A percentile compares a stretch with the other conserved stretches of the same genome.
Evolutionary conservation across 2,113 vertebrate genomes (phyloP).

Genomic region (Ochotona curzoniae): DNA sequence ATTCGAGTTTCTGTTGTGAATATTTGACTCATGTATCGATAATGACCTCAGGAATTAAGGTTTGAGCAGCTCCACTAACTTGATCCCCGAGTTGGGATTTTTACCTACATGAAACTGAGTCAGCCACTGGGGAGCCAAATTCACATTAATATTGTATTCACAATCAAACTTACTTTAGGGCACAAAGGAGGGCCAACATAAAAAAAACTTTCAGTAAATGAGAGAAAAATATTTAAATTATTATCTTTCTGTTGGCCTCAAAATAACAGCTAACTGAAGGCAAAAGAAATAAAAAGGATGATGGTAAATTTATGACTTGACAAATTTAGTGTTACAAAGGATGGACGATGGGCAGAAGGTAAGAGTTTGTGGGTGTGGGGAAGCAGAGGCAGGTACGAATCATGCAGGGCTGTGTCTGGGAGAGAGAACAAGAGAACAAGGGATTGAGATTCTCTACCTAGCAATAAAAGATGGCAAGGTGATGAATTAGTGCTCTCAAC

Average conservation of each 20-base stretch:
- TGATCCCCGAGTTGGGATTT: background rate
- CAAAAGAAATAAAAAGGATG: background rate
- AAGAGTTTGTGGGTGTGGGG: background rate
- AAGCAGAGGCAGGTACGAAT: background rate
- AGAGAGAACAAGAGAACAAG: background rate
- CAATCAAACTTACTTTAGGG: background rate
- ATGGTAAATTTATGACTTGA: constrained; percentile 50
- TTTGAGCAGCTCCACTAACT: background rate
- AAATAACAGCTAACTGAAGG: background rate
- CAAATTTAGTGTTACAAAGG: background rate
- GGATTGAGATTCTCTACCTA: constrained; percentile 86
- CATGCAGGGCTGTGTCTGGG: background rate
- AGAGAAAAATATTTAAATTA: background rate
- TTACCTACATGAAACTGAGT: background rate
- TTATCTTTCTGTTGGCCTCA: background rate
- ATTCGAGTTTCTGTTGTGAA: background rate
- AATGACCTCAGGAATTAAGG: constrained; percentile 35
- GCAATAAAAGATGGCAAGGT: constrained; percentile 95
- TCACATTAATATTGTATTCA: background rate
- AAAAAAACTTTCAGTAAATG: background rate
- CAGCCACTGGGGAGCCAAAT: background rate
- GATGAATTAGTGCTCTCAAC: constrained; percentile 99
- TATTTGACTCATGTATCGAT: background rate
- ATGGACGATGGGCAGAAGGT: background rate
- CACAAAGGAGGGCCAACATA: background rate